Evolutionary conservation across 2,888 invertebrate species (phyloP), one percentile per base, ranked within the genome.

Genomic region (Hirtodrosophila histrioides): DNA sequence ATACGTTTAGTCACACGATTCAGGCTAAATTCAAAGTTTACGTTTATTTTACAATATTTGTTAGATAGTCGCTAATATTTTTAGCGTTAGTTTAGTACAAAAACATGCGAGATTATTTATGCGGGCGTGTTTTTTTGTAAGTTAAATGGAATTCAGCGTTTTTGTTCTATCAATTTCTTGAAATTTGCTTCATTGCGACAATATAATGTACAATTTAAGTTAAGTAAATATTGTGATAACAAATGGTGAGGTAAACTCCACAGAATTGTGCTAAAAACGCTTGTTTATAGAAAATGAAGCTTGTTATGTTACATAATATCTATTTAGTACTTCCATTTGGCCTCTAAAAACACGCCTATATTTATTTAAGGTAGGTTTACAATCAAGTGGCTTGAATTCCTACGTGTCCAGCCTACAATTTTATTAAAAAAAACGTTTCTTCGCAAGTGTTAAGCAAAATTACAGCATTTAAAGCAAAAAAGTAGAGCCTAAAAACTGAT

Each of bases 91-190:
- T 69, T 80, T 50, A 69, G 39, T 67, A 72, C 51, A 55, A 67
- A 76, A 83, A 83, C 81, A 82, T 82, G 81, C 81, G 72, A 88
- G 50, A 58, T 64, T 58, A 54, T 57, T 62, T 48, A 46, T 27
- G 54, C 39, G 43, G 36, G 17, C 51, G 75, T 57, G 51, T 24
- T 39, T 65, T 23, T 35, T 31, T 41, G 17, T 12, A 54, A 56
- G 49, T 17, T 50, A 49, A 54, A 50, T 43, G 27, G 36, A 55
- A 44, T 29, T 45, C 12, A 17, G 12, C 6, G 11, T 40, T 5
- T 12, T 36, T 44, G 27, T 43, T 31, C 7, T 10, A 44, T 27
- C 24, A 23, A 27, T n/a, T 10, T 27, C n/a, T 23, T 8, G 3
- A 9, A 3, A 9, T 6, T 27, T 27, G 27, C 4, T 27, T 3